Base-by-base conservation (phyloP, 2,797 vertebrate species). In the Scolopax bukidnonensis region DNA sequence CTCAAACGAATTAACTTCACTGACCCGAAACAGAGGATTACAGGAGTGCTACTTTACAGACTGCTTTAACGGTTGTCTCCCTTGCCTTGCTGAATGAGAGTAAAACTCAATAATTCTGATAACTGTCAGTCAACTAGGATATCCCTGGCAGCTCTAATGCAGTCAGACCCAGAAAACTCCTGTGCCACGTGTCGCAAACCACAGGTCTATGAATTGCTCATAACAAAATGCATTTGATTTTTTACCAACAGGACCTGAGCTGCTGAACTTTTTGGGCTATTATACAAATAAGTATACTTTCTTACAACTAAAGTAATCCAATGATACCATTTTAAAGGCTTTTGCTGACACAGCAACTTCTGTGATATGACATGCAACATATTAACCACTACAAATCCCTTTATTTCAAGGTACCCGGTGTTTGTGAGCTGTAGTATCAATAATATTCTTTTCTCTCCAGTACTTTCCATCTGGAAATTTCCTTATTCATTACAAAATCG, bases 181-280 rank as follows among this genome's bases (percentile, higher is more conserved):
- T 14, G 6, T 27, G 47, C 40, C 63, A 41, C 4, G 13, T 47
- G 56, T 56, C 27, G 16, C 19, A 65, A 61, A n/a, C 74, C 56
- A 75, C 6, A 33, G 69, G 81, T 54, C 82, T 89, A 67, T 47
- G 84, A 91, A 90, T 89, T 94, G 70, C 94, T 96, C 86, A 65
- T 50, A 91, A 94, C 28, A 93, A 95, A 97, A 93, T 28, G n/a
- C n/a, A 40, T 53, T 71, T 32, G 13, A 57, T 67, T 92, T 89
- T 92, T 70, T 97, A 93, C 71, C 93, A 90, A 78, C 21, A 36
- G 33, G 43, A 90, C 68, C 51, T 6, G 10, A 93, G 74, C 36
- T 78, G 71, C 93, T 84, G 69, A 97, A 87, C 73, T 86, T 77
- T 36, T 73, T 81, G 79, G 67, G 71, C 75, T 68, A 57, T 70